Evolutionary conservation across 2,113 vertebrate genomes (phyloP).

Genomic region (Ptilonorhynchus violaceus): DNA sequence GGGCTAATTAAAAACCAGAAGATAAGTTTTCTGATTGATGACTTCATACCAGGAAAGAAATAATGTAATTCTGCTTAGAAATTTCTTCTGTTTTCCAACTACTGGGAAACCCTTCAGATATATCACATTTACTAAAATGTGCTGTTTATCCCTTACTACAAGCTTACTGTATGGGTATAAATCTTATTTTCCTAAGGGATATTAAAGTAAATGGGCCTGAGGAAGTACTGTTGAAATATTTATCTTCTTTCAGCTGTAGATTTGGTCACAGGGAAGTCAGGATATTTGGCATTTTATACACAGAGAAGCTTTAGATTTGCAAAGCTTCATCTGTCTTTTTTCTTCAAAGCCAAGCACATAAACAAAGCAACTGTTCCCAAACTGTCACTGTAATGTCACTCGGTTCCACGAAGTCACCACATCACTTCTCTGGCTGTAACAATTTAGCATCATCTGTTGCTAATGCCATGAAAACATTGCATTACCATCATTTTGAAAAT

Average conservation of each 20-base stretch:
- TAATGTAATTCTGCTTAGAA: neutral
- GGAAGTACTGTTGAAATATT: neutral
- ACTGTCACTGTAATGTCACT: neutral
- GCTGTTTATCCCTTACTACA: neutral
- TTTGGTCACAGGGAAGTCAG: neutral
- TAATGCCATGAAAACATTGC: neutral
- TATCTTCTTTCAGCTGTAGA: neutral
- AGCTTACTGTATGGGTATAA: neutral
- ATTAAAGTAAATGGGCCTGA: neutral
- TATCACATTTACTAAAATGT: neutral
- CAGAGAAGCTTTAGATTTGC: neutral
- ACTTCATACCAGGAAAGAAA: neutral
- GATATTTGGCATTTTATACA: neutral
- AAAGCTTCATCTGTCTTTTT: neutral
- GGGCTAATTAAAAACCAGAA: neutral
- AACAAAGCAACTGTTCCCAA: conserved; percentile 6
- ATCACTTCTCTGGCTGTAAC: neutral
- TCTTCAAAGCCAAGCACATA: neutral
- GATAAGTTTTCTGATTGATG: neutral
- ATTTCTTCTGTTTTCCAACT: neutral
- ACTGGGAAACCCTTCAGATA: neutral
- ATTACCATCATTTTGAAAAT: neutral
- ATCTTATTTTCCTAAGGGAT: neutral
- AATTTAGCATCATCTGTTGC: neutral
- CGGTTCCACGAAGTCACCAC: neutral